Conservation (phyloP, 2,113 vertebrate genomes). For the Cyrtonyx montezumae region DNA sequence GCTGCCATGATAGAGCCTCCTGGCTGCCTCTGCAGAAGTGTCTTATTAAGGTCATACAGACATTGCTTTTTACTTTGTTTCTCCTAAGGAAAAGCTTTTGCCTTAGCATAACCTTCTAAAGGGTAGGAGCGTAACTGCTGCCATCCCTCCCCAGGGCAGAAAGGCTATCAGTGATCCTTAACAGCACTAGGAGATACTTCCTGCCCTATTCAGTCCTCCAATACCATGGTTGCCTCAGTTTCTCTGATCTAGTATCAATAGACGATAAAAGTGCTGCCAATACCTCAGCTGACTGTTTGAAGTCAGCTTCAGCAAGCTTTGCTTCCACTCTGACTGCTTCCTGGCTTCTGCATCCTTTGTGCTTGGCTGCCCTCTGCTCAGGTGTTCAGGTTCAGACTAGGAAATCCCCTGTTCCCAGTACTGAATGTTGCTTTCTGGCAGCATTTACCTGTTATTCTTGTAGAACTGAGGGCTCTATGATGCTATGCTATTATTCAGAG, state of each 20-base stretch:
- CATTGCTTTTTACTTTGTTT: not conserved
- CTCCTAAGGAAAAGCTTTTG: not conserved
- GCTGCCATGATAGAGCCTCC: not conserved
- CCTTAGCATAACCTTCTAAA: not conserved
- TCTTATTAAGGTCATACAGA: not conserved
- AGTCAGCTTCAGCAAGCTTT: not conserved
- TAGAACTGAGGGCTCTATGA: not conserved
- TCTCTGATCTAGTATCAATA: not conserved
- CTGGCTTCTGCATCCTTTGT: not conserved
- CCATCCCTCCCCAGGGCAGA: not conserved
- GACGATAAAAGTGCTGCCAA: not conserved
- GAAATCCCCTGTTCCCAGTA: slow-evolving; percentile 13
- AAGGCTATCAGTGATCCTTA: not conserved
- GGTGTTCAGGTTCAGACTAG: slow-evolving; percentile 16
- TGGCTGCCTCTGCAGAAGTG: not conserved
- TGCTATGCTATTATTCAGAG: not conserved
- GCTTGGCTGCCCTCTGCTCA: slow-evolving; percentile 14
- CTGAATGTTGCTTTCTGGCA: not conserved
- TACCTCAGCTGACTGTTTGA: not conserved
- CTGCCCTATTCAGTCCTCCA: not conserved
- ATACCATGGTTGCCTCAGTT: not conserved
- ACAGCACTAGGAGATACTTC: not conserved
- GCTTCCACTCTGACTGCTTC: not conserved
- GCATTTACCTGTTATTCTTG: not conserved
- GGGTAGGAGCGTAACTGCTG: not conserved